phyloP scores from a whole-genome alignment of 2,113 vertebrate genomes.

The Psammodynastes pulverulentus region DNA sequence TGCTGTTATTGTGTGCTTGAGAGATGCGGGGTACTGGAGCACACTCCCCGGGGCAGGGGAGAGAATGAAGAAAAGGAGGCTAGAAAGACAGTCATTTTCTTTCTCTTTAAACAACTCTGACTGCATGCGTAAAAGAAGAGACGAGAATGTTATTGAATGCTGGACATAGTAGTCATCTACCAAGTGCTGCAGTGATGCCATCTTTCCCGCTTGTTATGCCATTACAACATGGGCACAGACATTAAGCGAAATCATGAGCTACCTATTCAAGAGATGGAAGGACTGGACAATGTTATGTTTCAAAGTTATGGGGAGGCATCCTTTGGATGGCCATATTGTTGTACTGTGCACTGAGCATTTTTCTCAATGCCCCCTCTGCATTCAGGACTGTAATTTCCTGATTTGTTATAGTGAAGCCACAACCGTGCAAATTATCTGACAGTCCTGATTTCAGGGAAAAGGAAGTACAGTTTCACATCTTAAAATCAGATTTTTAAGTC shows the following conservation, averaged over 20 bases:
- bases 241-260: slow-evolving; percentile 16
- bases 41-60: background rate
- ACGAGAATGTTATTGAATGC: slow-evolving; percentile 2
- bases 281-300: background rate
- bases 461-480: background rate
- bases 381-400: background rate
- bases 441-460: background rate
- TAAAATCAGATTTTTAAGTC: background rate
- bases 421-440: background rate
- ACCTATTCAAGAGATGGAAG: background rate
- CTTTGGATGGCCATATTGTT: background rate
- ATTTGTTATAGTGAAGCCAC: background rate
- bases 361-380: background rate
- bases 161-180: slow-evolving; percentile 29
- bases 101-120: background rate
- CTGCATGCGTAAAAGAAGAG: slow-evolving; percentile 8
- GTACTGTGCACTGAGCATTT: background rate
- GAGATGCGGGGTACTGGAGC: background rate
- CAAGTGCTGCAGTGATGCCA: slow-evolving; percentile 4
- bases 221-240: slow-evolving; percentile 41
- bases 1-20: slow-evolving; percentile 20
- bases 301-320: background rate
- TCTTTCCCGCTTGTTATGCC: slow-evolving; percentile 7
- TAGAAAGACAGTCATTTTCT: slow-evolving; percentile 24
- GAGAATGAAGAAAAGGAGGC: background rate